Evolutionary conservation across 1,140 invertebrate species (phyloP), one percentile per base, ranked within the genome.

Genomic region (Cydia amplana): DNA sequence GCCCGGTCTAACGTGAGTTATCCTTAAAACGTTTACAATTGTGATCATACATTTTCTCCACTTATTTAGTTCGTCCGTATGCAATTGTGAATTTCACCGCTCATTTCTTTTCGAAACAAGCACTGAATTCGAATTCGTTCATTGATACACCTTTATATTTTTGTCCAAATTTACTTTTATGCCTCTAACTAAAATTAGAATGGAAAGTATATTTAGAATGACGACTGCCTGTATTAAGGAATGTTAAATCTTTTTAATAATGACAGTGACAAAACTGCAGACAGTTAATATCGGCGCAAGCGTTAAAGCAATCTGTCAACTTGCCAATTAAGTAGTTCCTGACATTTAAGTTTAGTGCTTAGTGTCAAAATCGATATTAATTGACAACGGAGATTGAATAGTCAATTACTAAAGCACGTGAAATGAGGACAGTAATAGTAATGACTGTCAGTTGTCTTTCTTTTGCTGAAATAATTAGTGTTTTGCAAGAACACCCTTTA

Each of bases 281-380:
- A 60, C 55, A 23, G 55, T n/a, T 60, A 55, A 55, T 46, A 51
- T 60, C 55, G 7, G 55, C 23, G 55, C 55, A 60, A 23, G 55
- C 55, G 55, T 60, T 60, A 60, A 60, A 60, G 18, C 55, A 60
- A 55, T 60, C 55, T 23, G 4, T 60, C 55, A 60, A 60, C 18
- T 60, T 60, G 55, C 55, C 55, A 60, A 60, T 60, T 60, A 60
- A 60, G 7, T 60, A 60, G 55, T 60, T 23, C n/a, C 55, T 23
- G 20, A 60, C 55, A 60, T 60, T 60, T 60, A 60, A 60, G 55
- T 60, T 60, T 60, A 60, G 55, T 60, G 55, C 55, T 60, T 23
- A 60, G 55, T 60, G 55, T 60, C 55, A 60, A 60, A 60, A 23
- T 60, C 18, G 20, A 60, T 60, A 23, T 23, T 20, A 60, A 60